phyloP scores from a whole-genome alignment of 2,888 invertebrate genomes.

The Galerucella calmariensis region DNA sequence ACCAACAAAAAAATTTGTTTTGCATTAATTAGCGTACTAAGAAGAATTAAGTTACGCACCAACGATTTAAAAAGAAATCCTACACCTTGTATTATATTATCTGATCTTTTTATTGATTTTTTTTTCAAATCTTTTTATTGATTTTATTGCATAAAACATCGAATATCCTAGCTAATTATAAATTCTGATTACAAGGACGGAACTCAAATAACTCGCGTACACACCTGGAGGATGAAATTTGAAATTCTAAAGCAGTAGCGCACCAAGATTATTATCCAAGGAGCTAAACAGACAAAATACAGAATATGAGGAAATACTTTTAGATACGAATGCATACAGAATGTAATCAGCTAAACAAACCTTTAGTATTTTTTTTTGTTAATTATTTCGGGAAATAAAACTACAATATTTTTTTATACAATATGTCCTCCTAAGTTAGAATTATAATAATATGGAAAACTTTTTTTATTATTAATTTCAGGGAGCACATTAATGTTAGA shows the following conservation, averaged over 20 bases:
- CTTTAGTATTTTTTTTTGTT: no score
- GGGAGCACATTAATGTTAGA: no score
- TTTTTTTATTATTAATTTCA: no score
- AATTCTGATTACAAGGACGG: slow-evolving; percentile 3
- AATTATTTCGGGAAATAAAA: no score
- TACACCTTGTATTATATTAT: not conserved
- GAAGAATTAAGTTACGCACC: not conserved
- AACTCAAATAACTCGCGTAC: slow-evolving; percentile 1
- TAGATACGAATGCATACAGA: no score
- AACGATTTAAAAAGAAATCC: slow-evolving; percentile 1
- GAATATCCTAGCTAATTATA: not conserved
- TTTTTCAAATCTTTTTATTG: not conserved
- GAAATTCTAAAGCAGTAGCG: not conserved
- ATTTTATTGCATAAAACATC: slow-evolving; percentile 7
- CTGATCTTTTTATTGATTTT: not conserved
- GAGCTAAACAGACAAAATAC: not conserved
- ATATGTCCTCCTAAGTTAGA: no score
- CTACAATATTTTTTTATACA: no score
- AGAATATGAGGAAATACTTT: not conserved
- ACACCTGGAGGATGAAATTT: slow-evolving; percentile 12
- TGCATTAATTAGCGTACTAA: not conserved
- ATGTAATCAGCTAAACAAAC: no score
- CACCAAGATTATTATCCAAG: not conserved
- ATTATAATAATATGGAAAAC: no score
- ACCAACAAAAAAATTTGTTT: not conserved